Base-by-base conservation (phyloP, 2,888 invertebrate genomes). In the Platycnemis pennipes region DNA sequence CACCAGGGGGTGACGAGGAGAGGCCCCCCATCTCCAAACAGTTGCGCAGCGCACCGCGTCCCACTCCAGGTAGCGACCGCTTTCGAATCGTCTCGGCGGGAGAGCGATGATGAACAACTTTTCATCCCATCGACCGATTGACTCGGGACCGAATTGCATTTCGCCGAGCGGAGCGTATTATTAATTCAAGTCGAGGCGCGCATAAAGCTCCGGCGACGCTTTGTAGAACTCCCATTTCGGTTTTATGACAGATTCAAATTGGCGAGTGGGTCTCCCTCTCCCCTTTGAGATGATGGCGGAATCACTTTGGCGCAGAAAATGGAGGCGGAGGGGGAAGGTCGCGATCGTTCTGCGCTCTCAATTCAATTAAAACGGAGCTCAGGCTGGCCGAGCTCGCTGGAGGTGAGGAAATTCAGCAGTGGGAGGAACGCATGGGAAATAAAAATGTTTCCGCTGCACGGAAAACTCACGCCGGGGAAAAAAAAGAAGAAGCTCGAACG, bases 191-290 rank as follows among this genome's bases (percentile, higher is more conserved):
- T 2, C 22, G 26, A 63, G 7, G 2, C 7, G 26, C 63, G 19
- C 26, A 63, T 26, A 63, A 63, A 4, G 22, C 26, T 63, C 3
- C 53, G 53, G 53, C 53, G 13, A 53, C 53, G 53, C 53, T 53
- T 53, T 53, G 63, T 63, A 7, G 7, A n/a, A 22, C 26, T 8
- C 63, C 63, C 5, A 3, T 63, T n/a, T 26, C 26, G 53, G 26
- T 63, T 63, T 63, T 63, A 63, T 63, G 63, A 63, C n/a, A 63
- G 63, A 63, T 63, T 63, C 22, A 63, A 63, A 63, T 63, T n/a
- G 63, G n/a, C n/a, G n/a, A n/a, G n/a, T n/a, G n/a, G n/a, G n/a
- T n/a, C n/a, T 63, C 26, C 26, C 22, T 26, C 26, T 22, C 8
- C 22, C 56, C 56, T 3, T 7, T 49, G 2, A 26, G 3, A 26